phyloP scores from a whole-genome alignment of 2,888 invertebrate genomes.

The Amphipyra berbera region DNA sequence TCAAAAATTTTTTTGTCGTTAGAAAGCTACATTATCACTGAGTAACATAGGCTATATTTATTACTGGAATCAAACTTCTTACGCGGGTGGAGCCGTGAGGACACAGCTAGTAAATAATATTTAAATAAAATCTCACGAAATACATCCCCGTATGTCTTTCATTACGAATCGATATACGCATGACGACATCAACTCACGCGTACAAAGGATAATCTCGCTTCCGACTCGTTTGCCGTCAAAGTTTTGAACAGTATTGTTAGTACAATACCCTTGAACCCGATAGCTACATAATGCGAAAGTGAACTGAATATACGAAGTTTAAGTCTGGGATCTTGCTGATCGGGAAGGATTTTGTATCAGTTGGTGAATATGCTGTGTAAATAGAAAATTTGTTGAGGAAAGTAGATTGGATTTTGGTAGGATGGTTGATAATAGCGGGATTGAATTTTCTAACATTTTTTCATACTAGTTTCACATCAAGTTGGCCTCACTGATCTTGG shows the following conservation, averaged over 20 bases:
- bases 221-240: slow-evolving; percentile 60
- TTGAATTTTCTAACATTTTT: no score
- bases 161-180: slow-evolving; percentile 43
- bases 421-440: neutral
- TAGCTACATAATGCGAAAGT: slow-evolving; percentile 27
- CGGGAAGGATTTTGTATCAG: slow-evolving; percentile 26
- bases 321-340: slow-evolving; percentile 32
- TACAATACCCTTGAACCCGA: slow-evolving; percentile 58
- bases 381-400: slow-evolving; percentile 17
- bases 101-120: no score
- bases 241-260: slow-evolving; percentile 65
- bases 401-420: neutral
- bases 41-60: no score
- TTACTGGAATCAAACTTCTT: no score
- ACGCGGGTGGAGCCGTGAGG: no score
- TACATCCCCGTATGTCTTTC: slow-evolving; percentile 4
- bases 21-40: no score
- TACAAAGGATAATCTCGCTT: slow-evolving; percentile 64
- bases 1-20: no score
- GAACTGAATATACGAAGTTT: slow-evolving; percentile 28
- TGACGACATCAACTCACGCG: slow-evolving; percentile 57
- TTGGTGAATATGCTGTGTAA: slow-evolving; percentile 33
- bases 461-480: no score
- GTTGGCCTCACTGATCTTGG: no score
- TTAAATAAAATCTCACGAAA: neutral